A percentile compares a stretch with the other conserved stretches of the same genome.
phyloP scores from a whole-genome alignment of 2,888 invertebrate genomes.

The Aphodius granarius region DNA sequence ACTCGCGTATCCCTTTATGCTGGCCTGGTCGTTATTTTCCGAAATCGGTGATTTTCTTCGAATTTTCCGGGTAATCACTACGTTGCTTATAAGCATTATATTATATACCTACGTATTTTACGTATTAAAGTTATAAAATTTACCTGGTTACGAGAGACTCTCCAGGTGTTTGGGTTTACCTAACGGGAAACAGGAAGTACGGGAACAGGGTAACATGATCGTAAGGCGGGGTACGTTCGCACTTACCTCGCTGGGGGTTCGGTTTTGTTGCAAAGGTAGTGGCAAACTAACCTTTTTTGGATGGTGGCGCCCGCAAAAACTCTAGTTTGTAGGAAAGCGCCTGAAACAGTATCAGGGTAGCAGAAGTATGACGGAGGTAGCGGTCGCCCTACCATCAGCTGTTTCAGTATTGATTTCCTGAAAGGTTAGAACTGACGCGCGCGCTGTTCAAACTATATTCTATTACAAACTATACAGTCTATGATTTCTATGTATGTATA shows the following conservation, averaged over 20 bases:
- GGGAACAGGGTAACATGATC: conserved; percentile 43
- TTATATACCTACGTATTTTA: not conserved
- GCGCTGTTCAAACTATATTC: not conserved
- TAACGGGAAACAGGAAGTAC: conserved; percentile 48
- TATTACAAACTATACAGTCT: no score
- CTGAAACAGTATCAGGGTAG: conserved; percentile 39
- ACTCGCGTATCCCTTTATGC: not conserved
- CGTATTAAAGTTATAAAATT: not conserved
- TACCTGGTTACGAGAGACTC: not conserved
- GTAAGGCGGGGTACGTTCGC: conserved; percentile 16
- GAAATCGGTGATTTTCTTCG: conserved; percentile 44
- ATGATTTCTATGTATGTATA: no score
- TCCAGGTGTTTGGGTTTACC: conserved; percentile 38
- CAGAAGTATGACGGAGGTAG: conserved; percentile 11
- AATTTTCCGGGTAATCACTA: conserved; percentile 36
- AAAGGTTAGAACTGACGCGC: conserved; percentile 27
- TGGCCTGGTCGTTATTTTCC: conserved; percentile 41
- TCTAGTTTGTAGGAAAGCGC: conserved; percentile 45
- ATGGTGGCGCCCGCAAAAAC: conserved; percentile 38
- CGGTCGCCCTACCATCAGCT: conserved; percentile 25
- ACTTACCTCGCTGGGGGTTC: not conserved
- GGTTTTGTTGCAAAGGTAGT: conserved; percentile 25
- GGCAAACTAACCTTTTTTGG: conserved; percentile 40
- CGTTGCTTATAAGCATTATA: conserved; percentile 16
- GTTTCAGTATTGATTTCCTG: conserved; percentile 35